Conservation (phyloP, 2,797 vertebrate genomes). For the Anabas testudineus region DNA sequence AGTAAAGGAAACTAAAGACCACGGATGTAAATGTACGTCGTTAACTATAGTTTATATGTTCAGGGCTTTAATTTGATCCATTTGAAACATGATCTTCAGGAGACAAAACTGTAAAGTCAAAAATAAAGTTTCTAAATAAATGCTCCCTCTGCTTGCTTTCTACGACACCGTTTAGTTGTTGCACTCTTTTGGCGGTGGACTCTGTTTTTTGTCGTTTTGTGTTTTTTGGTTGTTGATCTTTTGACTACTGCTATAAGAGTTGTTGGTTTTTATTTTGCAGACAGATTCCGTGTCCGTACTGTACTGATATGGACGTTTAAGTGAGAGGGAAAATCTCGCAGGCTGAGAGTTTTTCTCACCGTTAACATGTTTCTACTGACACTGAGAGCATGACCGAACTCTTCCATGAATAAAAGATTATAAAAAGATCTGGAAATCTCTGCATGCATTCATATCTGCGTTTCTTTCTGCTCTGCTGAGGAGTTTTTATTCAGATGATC, state of each 20-base stretch:
- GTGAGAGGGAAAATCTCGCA: conserved; percentile 84
- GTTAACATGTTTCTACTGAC: conserved; percentile 83
- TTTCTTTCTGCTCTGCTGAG: conserved; percentile 38
- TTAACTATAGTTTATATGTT: conserved; percentile 68
- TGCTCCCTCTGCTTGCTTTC: conserved; percentile 83
- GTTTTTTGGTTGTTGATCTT: conserved; percentile 43
- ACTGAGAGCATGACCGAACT: conserved; percentile 79
- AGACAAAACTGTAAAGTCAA: conserved; percentile 82
- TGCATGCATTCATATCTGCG: conserved; percentile 76
- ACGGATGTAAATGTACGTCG: conserved; percentile 77
- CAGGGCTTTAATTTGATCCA: conserved; percentile 73
- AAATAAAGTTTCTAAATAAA: conserved; percentile 90
- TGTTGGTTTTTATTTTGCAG: conserved; percentile 58
- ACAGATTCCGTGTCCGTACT: conserved; percentile 54
- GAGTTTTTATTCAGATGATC: conserved; percentile 34
- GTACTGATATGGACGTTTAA: conserved; percentile 66
- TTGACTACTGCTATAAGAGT: conserved; percentile 62
- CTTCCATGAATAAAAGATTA: conserved; percentile 88
- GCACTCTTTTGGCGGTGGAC: conserved; percentile 77
- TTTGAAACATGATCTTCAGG: conserved; percentile 60
- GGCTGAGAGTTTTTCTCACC: conserved; percentile 87
- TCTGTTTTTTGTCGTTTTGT: conserved; percentile 59
- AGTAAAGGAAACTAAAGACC: conserved; percentile 68
- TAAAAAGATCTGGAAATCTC: conserved; percentile 75
- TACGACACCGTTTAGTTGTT: conserved; percentile 73